Base-by-base conservation (phyloP, 37 sponge, comb jelly and placozoan genomes). In the Theonella swinhoei region DNA sequence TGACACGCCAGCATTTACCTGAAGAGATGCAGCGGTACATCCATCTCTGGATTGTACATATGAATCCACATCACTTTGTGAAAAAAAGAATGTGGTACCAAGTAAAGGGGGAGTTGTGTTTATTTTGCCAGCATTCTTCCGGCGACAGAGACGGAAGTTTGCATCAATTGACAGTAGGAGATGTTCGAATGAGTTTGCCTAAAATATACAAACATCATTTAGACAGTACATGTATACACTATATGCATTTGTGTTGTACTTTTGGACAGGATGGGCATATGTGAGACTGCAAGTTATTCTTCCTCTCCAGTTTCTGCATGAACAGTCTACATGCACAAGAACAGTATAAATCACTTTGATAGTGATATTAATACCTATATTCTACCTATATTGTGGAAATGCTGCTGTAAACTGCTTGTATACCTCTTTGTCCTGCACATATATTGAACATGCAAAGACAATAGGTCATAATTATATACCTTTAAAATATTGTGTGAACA, bases 61-160 rank as follows among this genome's bases (percentile, higher is more conserved):
- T 58, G 19, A 58, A 58, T 70, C 72, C 8, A 70, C 72, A 36
- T 70, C 72, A 14, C 9, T n/a, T 39, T 70, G 72, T 14, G 9
- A 7, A 11, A 24, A 9, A 35, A 70, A 70, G 24, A 70, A 7
- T 24, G 9, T 14, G 39, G 9, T 14, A 11, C 14, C 14, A 70
- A 24, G 31, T 9, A 70, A 24, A 70, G 72, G 72, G 31, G 17
- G 7, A 14, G 9, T 70, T 37, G 31, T 8, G 9, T 24, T 70
- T 30, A 24, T 70, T 70, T 70, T 24, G 14, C 39, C 72, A 35
- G 72, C 72, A 9, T 70, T 70, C 7, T 36, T 70, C 31, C 72
- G 72, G 39, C 72, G 39, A 34, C 72, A 70, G 9, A 70, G 39
- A n/a, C 72, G 72, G 36, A 70, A 70, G 24, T 70, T 70, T 9